Conservation (phyloP, 2,888 invertebrate genomes). For the Leucoptera coffeella region DNA sequence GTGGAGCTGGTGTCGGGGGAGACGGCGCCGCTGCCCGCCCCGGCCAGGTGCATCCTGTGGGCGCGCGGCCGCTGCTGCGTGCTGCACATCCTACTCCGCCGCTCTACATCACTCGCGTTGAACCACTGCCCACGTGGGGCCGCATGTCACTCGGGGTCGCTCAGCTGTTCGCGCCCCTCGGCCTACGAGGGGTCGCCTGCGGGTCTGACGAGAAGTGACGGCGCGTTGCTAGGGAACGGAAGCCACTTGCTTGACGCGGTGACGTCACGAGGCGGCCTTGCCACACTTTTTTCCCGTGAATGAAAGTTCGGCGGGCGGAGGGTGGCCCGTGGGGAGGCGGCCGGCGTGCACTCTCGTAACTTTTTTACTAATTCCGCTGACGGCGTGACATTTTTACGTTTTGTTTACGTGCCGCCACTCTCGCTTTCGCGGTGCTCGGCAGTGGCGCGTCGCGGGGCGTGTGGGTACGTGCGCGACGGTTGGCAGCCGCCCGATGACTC, state of each 20-base stretch:
- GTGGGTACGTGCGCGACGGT: slow-evolving; percentile 16
- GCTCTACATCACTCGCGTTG: not conserved
- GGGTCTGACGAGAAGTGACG: slow-evolving; percentile 16
- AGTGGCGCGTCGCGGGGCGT: slow-evolving; percentile 19
- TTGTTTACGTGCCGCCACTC: slow-evolving; percentile 40
- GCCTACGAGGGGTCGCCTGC: slow-evolving; percentile 8
- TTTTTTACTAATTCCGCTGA: slow-evolving; percentile 50
- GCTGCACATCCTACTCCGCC: slow-evolving; percentile 27
- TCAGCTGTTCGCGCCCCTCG: slow-evolving; percentile 2
- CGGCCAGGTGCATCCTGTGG: slow-evolving; percentile 50
- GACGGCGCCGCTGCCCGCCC: slow-evolving; percentile 50
- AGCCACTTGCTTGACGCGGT: slow-evolving; percentile 41
- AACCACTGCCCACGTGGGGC: slow-evolving; percentile 8
- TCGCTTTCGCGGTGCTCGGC: slow-evolving; percentile 26
- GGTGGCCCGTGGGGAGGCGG: slow-evolving; percentile 37
- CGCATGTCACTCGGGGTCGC: slow-evolving; percentile 2
- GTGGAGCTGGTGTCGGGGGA: slow-evolving; percentile 67
- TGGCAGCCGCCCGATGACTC: slow-evolving; percentile 37
- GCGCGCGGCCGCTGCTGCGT: slow-evolving; percentile 43
- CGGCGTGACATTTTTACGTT: slow-evolving; percentile 47
- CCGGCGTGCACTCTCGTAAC: slow-evolving; percentile 42
- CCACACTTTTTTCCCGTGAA: slow-evolving; percentile 57
- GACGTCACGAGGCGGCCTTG: slow-evolving; percentile 53
- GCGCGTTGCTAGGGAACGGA: slow-evolving; percentile 45
- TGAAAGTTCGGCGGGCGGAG: slow-evolving; percentile 56